A percentile compares a stretch with the other conserved stretches of the same genome.
phyloP scores from a whole-genome alignment of 2,113 vertebrate species.

The Corvus hawaiiensis region DNA sequence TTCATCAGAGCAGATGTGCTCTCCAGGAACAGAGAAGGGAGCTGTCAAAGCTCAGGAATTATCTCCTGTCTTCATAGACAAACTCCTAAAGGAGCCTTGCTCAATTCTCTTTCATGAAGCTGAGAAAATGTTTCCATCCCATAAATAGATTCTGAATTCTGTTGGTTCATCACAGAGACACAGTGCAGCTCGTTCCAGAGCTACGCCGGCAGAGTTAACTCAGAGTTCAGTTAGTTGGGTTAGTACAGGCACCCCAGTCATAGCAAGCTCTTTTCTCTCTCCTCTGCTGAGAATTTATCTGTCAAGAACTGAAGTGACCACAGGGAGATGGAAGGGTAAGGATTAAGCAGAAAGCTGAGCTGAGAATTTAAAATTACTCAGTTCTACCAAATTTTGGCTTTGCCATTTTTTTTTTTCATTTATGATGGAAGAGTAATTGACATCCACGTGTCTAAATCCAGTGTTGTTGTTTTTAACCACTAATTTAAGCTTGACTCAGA shows the following conservation, averaged over 20 bases:
- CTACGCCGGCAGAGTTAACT: background rate
- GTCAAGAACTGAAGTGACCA: background rate
- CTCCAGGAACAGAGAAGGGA: background rate
- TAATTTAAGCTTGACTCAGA: background rate
- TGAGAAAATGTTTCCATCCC: conserved; percentile 3
- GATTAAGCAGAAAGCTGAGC: background rate
- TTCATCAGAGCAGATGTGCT: background rate
- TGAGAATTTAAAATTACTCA: background rate
- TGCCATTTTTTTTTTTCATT: background rate
- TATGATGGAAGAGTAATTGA: background rate
- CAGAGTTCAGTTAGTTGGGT: background rate
- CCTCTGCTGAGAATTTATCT: background rate
- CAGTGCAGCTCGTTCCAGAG: background rate
- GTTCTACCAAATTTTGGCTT: background rate
- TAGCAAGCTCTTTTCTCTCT: background rate
- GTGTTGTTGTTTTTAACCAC: background rate
- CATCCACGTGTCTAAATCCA: background rate
- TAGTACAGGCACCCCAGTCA: background rate
- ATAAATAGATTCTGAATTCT: background rate
- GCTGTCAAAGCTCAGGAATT: background rate
- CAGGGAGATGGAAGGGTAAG: background rate
- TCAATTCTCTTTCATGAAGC: background rate
- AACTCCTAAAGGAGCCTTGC: background rate
- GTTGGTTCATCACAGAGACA: background rate
- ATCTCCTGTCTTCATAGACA: background rate